Evolutionary conservation across 2,888 invertebrate species (phyloP), one percentile per base, ranked within the genome.

Genomic region (Dicycla oo): DNA sequence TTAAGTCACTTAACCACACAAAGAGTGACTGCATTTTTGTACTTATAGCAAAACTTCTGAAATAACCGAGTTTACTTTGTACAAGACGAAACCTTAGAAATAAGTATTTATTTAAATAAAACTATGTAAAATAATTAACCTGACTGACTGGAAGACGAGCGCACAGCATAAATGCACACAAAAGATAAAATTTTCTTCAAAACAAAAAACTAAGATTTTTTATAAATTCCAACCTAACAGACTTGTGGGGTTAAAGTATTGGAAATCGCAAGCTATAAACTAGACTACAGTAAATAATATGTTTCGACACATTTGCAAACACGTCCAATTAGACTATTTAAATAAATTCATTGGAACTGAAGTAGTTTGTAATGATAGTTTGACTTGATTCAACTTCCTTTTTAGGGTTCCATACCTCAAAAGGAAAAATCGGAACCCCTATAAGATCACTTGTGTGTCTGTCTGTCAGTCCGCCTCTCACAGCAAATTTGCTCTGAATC

Each of bases 81-180:
- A 30, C 18, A 34, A 60, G 30, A 34, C 2, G 23, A 38, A 45
- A 20, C 13, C 7, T 15, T 20, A 38, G 0, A 10, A 26, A 20
- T 38, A 10, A 23, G 7, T 49, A 10, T 15, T 67, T n/a, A 13
- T 30, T 40, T 13, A 13, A 34, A 67, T n/a, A 43, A 18, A 34
- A 11, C 6, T 45, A 23, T 45, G 8, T 34, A 30, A 54, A 30
- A 56, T 23, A 30, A 23, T 11, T 0, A 38, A 26, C n/a, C 18
- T 11, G 2, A n/a, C 30, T 34, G 23, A 73, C 26, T 43, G 13
- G 2, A 43, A 38, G 20, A 30, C 3, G 5, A 56, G 26, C 68
- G 69, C 73, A 13, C 49, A 73, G 77, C 73, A 69, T 38, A 57
- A 18, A 38, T 40, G 45, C 18, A 26, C n/a, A 38, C 13, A 34